Evolutionary conservation across 2,888 invertebrate species (phyloP).

Genomic region (Phania funesta): DNA sequence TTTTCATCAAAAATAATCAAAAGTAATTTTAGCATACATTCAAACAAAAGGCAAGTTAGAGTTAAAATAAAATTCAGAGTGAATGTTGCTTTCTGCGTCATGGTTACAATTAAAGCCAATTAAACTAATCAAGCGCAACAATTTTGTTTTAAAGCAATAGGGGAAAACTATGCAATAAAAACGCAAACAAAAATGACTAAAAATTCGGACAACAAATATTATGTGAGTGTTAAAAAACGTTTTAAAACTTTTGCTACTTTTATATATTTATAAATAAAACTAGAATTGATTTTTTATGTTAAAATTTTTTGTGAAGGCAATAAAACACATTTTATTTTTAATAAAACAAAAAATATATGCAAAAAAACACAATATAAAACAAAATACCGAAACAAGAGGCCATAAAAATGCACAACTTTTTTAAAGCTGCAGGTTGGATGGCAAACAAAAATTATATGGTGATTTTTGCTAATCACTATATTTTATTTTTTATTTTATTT

Average conservation of each 20-base stretch:
- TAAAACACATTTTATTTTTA: slow-evolving; percentile 51
- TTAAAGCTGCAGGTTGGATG: neutral
- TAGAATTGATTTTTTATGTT: slow-evolving; percentile 21
- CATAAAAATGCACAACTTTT: slow-evolving; percentile 50
- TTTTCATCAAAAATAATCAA: no score
- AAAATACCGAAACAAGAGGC: slow-evolving; percentile 59
- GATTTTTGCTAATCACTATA: neutral
- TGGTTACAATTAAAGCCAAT: slow-evolving; percentile 61
- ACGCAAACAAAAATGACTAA: neutral
- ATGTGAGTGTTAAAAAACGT: slow-evolving; percentile 51
- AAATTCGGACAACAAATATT: slow-evolving; percentile 27
- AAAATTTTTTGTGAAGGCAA: slow-evolving; percentile 45
- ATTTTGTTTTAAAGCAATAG: slow-evolving; percentile 36
- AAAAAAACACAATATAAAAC: slow-evolving; percentile 42
- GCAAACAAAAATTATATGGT: neutral
- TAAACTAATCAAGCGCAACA: slow-evolving; percentile 66
- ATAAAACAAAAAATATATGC: slow-evolving; percentile 15
- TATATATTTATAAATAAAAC: neutral
- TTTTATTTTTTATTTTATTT: no score
- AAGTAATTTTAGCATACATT: no score
- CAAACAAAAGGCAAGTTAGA: no score
- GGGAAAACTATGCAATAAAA: neutral
- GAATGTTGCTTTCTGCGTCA: slow-evolving; percentile 25
- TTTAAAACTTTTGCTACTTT: slow-evolving; percentile 50
- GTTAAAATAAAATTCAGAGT: no score